These are phyloP conservation scores for Apodemus speciosus DNA, from an alignment of 2,113 vertebrate species.

Conservation along the genomic window DNA sequence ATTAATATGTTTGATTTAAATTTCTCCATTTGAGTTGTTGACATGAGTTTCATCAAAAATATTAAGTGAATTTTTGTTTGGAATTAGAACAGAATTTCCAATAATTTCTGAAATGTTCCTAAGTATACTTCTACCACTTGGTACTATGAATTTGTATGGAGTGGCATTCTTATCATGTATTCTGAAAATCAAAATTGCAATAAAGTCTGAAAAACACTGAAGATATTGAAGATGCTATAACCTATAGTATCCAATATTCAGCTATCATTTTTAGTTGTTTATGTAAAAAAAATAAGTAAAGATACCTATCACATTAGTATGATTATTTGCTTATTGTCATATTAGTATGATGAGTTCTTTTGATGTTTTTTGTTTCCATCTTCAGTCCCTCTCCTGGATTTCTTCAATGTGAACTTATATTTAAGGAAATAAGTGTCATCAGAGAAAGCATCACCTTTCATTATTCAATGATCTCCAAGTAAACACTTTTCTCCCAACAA, in stretches of 20 bases:
- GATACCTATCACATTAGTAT: too few species aligned
- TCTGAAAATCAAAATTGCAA: not conserved
- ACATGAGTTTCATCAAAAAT: not conserved
- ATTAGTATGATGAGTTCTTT: not conserved
- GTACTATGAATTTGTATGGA: not conserved
- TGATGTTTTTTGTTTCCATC: not conserved
- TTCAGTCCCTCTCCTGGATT: not conserved
- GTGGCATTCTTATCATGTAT: not conserved
- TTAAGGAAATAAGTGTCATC: not conserved
- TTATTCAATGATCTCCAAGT: not conserved
- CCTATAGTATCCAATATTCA: not conserved
- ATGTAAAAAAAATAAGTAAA: not conserved
- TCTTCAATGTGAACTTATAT: not conserved
- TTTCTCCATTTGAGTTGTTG: not conserved
- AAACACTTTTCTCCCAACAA: not conserved
- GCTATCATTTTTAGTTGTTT: not conserved
- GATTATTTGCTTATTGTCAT: too few species aligned
- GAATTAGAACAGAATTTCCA: not conserved
- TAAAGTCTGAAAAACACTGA: not conserved
- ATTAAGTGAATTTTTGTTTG: not conserved
- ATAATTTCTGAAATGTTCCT: not conserved
- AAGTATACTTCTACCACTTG: not conserved
- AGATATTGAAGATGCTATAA: not conserved
- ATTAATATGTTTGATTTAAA: not conserved
- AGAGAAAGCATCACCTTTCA: not conserved